Evolutionary conservation across 2,797 vertebrate genomes (phyloP).

Genomic region (Lacerta agilis): DNA sequence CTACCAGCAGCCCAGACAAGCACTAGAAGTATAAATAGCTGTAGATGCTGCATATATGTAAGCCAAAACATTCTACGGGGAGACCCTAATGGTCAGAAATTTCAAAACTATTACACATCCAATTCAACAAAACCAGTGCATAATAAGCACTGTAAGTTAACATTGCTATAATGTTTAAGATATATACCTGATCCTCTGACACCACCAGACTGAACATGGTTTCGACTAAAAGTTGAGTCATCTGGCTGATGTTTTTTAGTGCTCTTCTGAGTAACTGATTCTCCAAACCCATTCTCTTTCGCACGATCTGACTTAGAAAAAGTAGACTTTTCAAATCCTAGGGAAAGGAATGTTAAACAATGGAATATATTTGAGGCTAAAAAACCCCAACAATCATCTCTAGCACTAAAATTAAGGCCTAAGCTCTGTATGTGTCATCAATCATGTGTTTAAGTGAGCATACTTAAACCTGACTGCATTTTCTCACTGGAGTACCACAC

Average conservation of each 20-base stretch:
- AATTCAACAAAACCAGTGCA: background rate
- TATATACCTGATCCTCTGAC: conserved; percentile 86
- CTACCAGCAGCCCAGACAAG: background rate
- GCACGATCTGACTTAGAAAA: conserved; percentile 79
- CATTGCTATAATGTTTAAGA: background rate
- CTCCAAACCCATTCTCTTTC: conserved; percentile 84
- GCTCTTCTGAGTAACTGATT: conserved; percentile 77
- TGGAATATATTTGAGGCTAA: conserved; percentile 35
- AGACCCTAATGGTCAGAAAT: background rate
- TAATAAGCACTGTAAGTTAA: accelerated
- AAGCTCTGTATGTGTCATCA: too few relatives aligned
- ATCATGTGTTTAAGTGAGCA: too few relatives aligned
- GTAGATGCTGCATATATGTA: too few relatives aligned
- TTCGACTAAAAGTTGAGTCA: conserved; percentile 78
- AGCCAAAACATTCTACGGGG: background rate
- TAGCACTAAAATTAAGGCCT: background rate
- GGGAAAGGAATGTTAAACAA: conserved; percentile 56
- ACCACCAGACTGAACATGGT: conserved; percentile 82
- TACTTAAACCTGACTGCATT: too few relatives aligned
- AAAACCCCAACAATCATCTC: background rate
- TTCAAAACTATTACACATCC: background rate
- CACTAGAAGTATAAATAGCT: background rate
- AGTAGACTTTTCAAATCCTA: conserved; percentile 72
- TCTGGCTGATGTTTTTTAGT: conserved; percentile 78
- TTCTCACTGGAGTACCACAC: too few relatives aligned